Conservation (phyloP, 1,140 invertebrate species). For the Antheraea mylitta region DNA sequence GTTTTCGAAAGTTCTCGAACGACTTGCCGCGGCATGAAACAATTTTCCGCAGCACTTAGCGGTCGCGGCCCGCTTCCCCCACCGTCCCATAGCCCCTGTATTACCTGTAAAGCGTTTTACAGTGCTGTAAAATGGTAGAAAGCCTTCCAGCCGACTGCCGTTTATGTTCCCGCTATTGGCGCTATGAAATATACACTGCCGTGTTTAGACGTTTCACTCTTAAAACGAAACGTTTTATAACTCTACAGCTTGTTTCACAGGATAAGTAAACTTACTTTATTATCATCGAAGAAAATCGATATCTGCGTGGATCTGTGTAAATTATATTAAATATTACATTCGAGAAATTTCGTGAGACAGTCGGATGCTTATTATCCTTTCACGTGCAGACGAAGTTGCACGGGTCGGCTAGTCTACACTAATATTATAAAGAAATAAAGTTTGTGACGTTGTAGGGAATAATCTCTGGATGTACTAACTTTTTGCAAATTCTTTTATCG, state of each 20-base stretch:
- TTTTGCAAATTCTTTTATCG: no score
- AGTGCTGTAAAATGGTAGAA: conserved; percentile 9
- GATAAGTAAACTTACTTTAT: not conserved
- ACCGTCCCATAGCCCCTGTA: not conserved
- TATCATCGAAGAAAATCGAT: no score
- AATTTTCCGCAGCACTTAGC: conserved; percentile 11
- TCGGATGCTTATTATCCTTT: no score
- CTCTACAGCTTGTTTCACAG: not conserved
- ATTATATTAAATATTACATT: no score
- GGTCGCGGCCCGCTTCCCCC: no score
- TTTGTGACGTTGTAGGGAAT: no score
- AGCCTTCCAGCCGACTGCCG: conserved; percentile 1
- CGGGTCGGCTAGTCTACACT: no score
- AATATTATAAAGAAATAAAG: no score
- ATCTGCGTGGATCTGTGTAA: no score
- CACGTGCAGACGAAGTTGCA: no score
- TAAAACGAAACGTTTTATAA: not conserved
- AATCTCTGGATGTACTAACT: no score
- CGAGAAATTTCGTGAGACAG: no score
- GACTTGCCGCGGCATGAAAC: not conserved
- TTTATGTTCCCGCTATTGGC: conserved; percentile 1
- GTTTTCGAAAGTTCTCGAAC: not conserved
- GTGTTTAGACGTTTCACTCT: not conserved
- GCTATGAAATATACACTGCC: not conserved
- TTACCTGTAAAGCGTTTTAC: conserved; percentile 16